Evolutionary conservation across 2,888 invertebrate genomes (phyloP), one percentile per base, ranked within the genome.

Genomic region (Drosophila koepferae): DNA sequence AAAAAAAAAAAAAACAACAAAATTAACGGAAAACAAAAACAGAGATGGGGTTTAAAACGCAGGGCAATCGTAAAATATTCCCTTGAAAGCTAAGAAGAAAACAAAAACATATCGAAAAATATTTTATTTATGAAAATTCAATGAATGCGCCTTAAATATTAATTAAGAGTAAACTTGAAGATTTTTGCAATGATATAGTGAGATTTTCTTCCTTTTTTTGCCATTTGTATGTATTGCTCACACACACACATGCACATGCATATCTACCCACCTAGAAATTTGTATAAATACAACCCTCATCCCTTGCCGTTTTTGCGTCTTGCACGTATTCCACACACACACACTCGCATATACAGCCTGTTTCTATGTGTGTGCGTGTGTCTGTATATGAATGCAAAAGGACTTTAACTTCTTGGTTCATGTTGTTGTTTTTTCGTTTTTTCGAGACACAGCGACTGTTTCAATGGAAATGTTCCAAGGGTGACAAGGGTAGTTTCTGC

Each of bases 201-300:
- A 66, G 70, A 68, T 69, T 68, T 51, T 34, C 49, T 18, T 51
- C 18, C 5, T 48, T 65, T 41, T 61, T 68, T 40, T 51, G 51
- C 49, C 63, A 43, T 79, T 67, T 75, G 73, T 81, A 68, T 81
- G 83, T 81, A 76, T 80, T 46, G 59, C 76, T 63, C 65, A 65
- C 54, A 70, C 71, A 61, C 36, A 61, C 69, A 44, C 28, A 70
- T 38, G 2, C 23, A 23, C 23, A 46, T 63, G 61, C 41, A 77
- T 51, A 74, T 40, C 69, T 70, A 65, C 65, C 63, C 77, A 65
- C 63, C 73, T 73, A 69, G 60, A 86, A 76, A 82, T 64, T 71
- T 77, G 86, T 85, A 89, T 77, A 80, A 85, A 82, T 86, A 86
- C 85, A 90, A 88, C 86, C 89, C 90, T 90, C 90, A 86, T 89